phyloP scores from a whole-genome alignment of 2,113 vertebrate genomes.

The Anguilla japonica region DNA sequence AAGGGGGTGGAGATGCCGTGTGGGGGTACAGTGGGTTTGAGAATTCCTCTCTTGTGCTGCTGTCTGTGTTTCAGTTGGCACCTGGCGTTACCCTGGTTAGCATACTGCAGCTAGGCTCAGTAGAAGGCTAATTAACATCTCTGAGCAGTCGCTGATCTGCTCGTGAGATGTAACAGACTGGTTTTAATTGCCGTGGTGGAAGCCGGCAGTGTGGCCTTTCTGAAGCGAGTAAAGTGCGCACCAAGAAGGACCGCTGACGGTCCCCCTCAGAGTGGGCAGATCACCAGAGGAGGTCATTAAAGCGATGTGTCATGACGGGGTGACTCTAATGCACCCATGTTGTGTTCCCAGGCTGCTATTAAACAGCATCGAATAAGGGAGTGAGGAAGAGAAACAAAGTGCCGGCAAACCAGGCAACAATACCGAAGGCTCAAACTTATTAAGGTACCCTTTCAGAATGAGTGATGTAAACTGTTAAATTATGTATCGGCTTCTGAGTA shows the following conservation, averaged over 20 bases:
- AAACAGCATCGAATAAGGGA: neutral
- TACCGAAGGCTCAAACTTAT: neutral
- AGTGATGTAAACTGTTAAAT: neutral
- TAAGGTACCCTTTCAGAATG: neutral
- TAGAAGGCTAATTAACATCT: conserved; percentile 61
- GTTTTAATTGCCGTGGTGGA: conserved; percentile 47
- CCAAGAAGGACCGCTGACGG: conserved; percentile 37
- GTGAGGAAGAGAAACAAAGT: neutral
- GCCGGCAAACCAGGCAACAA: neutral
- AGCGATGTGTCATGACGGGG: neutral
- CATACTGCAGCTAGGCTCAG: conserved; percentile 59
- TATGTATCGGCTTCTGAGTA: neutral
- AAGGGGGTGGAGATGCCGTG: conserved; percentile 26
- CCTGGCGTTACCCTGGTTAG: conserved; percentile 43
- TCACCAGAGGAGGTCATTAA: neutral
- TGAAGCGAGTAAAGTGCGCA: conserved; percentile 52
- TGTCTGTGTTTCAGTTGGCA: conserved; percentile 54
- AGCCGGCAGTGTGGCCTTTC: conserved; percentile 38
- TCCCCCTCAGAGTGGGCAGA: neutral
- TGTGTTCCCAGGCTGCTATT: neutral
- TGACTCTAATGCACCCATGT: neutral
- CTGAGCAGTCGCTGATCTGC: conserved; percentile 56
- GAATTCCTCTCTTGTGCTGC: conserved; percentile 50
- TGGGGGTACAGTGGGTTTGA: conserved; percentile 35
- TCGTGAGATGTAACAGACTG: conserved; percentile 53